Percentiles rank a stretch among this genome's conserved stretches.
Conservation (phyloP, 2,113 vertebrate genomes). For the Seriola rivoliana region DNA sequence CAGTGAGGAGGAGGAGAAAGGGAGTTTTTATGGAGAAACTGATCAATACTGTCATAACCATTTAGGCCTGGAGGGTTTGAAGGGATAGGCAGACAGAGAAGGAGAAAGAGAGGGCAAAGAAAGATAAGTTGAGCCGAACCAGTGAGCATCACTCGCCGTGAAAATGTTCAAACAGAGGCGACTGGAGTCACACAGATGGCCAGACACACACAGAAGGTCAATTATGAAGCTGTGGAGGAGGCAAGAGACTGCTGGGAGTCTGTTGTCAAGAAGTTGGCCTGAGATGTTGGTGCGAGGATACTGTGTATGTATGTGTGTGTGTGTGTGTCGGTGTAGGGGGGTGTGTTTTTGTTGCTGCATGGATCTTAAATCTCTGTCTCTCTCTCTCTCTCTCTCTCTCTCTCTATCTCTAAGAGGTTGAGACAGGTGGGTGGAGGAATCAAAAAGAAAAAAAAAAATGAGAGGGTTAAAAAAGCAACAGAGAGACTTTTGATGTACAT, state of each 20-base stretch:
- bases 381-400: constrained; percentile 32
- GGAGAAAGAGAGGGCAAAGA: constrained; percentile 50
- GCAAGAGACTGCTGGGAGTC: constrained; percentile 69
- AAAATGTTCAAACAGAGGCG: constrained; percentile 53
- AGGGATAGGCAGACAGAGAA: constrained; percentile 29
- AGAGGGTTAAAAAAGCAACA: not conserved
- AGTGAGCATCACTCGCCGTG: constrained; percentile 40
- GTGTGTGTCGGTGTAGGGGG: constrained; percentile 29
- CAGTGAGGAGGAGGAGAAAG: constrained; percentile 1
- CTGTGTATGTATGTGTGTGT: constrained; percentile 27
- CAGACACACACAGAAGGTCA: constrained; percentile 70
- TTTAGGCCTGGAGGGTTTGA: constrained; percentile 44
- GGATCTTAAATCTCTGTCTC: constrained; percentile 23
- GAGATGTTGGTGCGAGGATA: constrained; percentile 62
- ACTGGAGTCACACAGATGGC: constrained; percentile 67
- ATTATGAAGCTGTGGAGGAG: constrained; percentile 72
- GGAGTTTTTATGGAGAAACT: constrained; percentile 17
- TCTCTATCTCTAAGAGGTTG: too few species aligned
- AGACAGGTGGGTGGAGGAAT: constrained; percentile 31
- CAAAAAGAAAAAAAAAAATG: not conserved
- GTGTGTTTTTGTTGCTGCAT: constrained; percentile 32
- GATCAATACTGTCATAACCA: constrained; percentile 53
- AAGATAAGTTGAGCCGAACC: constrained; percentile 19
- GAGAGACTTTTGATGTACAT: constrained; percentile 27
- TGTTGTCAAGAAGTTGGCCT: constrained; percentile 70